Evolutionary conservation across 2,797 vertebrate genomes (phyloP), one percentile per base, ranked within the genome.

Genomic region (Agapornis canus): DNA sequence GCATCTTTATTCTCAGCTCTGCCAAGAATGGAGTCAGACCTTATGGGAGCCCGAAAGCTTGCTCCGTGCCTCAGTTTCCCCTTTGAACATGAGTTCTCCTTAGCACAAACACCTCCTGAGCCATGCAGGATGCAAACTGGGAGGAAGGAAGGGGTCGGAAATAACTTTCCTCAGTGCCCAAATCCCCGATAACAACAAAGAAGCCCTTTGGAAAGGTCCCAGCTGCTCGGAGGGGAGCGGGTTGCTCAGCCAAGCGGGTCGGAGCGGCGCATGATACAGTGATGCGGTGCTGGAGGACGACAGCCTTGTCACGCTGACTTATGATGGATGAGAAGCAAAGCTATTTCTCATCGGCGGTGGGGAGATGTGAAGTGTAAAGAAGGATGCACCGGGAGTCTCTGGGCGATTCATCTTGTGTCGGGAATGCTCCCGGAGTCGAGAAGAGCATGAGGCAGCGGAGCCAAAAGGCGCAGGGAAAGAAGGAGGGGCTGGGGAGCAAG

Each of bases 261-360:
- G 9, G 82, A 77, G 90, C 72, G 86, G 75, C 57, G 43, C 86
- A 14, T 66, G 95, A 96, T 72, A 40, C 95, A 96, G 87, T 7
- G 35, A 5, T 19, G 82, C 13, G 9, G 71, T 49, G 82, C 95
- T 12, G 60, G 79, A 69, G 96, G 96, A 11, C 25, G 49, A 95
- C 96, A 96, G 97, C 90, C 92, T 45, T 97, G 97, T 98, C 98
- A 97, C 3, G 6, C 96, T 92, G 97, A 96, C 97, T 96, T 95
- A 95, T 97, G 97, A 98, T 97, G 96, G 97, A 98, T 98, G 98
- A 96, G 97, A 95, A 60, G 79, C 96, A 96, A 97, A 96, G 86
- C 96, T 39, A 97, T 98, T 97, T 97, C 96, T 98, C 97, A 93
- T 96, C 92, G 40, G n/a, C 25, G 47, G 83, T 43, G 75, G 92